A percentile compares a stretch with the other conserved stretches of the same genome.
These are phyloP conservation scores for Rhagonycha fulva DNA, from an alignment of 2,888 invertebrate species.

Conservation along the genomic window DNA sequence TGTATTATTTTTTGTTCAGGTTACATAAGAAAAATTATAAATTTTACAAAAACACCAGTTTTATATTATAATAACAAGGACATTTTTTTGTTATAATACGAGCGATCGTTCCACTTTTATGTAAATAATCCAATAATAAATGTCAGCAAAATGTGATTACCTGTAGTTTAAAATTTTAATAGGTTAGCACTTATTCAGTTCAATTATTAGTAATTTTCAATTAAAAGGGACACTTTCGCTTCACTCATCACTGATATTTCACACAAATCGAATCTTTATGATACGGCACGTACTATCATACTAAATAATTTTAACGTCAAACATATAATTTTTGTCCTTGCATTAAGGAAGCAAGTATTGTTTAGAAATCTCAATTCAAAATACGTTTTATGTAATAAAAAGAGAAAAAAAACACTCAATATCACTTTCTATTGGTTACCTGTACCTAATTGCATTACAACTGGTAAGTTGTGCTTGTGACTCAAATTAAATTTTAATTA, in stretches of 20 bases:
- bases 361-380: conserved; percentile 19
- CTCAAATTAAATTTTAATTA: conserved; percentile 11
- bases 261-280: not conserved
- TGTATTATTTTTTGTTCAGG: not conserved
- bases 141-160: not conserved
- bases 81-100: not conserved
- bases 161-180: not conserved
- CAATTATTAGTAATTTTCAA: not conserved
- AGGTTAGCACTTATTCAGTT: not conserved
- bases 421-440: conserved; percentile 32
- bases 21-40: not conserved
- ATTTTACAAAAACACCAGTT: not conserved
- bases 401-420: conserved; percentile 24
- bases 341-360: conserved; percentile 33
- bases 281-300: conserved; percentile 18
- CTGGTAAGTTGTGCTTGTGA: conserved; percentile 30
- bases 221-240: not conserved
- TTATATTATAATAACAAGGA: not conserved
- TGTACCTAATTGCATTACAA: conserved; percentile 35
- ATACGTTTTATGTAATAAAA: conserved; percentile 17
- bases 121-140: not conserved
- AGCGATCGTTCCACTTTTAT: not conserved
- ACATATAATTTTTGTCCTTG: conserved; percentile 36
- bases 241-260: not conserved
- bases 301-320: conserved; percentile 37